Evolutionary conservation across 2,113 vertebrate genomes (phyloP).

Genomic region (Macroglossus sobrinus): DNA sequence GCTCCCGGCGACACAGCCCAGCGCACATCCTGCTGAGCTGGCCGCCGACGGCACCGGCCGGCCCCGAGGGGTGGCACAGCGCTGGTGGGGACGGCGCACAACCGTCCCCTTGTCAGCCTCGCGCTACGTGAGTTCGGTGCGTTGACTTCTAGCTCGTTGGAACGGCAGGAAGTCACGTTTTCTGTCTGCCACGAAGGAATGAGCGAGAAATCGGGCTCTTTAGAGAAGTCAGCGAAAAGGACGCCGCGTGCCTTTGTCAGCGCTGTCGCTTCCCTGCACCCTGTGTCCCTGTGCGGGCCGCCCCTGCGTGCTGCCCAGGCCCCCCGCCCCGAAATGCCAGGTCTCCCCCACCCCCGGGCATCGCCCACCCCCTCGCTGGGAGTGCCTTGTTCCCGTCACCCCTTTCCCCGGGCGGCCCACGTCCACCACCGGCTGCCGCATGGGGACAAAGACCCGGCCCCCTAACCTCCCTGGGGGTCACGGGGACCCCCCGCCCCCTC

Average conservation of each 20-base stretch:
- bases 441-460: not conserved
- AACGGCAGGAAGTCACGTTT: not conserved
- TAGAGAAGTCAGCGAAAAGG: not conserved
- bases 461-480: not conserved
- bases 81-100: not conserved
- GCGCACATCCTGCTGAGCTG: no score
- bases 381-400: not conserved
- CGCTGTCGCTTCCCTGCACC: not conserved
- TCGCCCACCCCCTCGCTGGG: not conserved
- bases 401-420: not conserved
- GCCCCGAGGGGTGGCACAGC: not conserved
- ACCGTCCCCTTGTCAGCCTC: not conserved
- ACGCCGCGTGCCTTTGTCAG: no score
- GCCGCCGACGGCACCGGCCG: not conserved
- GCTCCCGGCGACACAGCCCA: not conserved
- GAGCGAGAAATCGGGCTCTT: not conserved
- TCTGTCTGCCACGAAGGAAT: not conserved
- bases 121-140: not conserved
- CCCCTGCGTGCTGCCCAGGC: no score
- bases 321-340: no score
- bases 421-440: rapidly evolving
- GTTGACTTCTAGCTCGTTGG: not conserved
- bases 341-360: rapidly evolving
- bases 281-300: no score
- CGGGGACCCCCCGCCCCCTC: no score